Percentiles rank a stretch among this genome's conserved stretches.
Conservation (phyloP, 1,140 invertebrate species). For the Drosophila novamexicana region DNA sequence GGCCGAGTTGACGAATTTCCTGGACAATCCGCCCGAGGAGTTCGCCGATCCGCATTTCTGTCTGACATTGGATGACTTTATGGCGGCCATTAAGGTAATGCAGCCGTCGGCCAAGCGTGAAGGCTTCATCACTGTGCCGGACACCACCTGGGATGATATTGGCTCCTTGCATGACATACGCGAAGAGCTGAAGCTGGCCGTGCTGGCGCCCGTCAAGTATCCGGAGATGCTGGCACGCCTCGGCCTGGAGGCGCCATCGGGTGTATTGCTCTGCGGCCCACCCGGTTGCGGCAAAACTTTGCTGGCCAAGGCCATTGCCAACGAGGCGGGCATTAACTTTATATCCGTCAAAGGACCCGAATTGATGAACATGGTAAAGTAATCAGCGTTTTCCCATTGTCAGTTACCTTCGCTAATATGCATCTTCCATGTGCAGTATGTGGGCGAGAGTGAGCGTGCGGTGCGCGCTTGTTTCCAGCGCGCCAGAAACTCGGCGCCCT, state of each 20-base stretch:
- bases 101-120: slow-evolving; percentile 98
- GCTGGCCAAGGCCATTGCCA: slow-evolving; percentile 96
- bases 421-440: slow-evolving; percentile 89
- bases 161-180: slow-evolving; percentile 95
- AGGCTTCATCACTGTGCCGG: slow-evolving; percentile 98
- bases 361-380: slow-evolving; percentile 94
- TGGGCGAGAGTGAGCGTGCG: slow-evolving; percentile 99
- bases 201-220: slow-evolving; percentile 96
- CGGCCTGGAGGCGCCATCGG: slow-evolving; percentile 92
- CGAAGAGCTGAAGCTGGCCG: slow-evolving; percentile 94
- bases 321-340: slow-evolving; percentile 98
- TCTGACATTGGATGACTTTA: slow-evolving; percentile 91
- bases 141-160: slow-evolving; percentile 98
- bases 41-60: slow-evolving; percentile 85
- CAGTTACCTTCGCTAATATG: not conserved
- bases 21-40: slow-evolving; percentile 84
- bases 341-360: slow-evolving; percentile 99
- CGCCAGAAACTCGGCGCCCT: slow-evolving; percentile 97
- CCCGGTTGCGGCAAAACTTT: slow-evolving; percentile 97
- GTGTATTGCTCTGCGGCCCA: slow-evolving; percentile 96
- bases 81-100: slow-evolving; percentile 91
- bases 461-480: slow-evolving; percentile 97
- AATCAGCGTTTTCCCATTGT: too few relatives aligned
- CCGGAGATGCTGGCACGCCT: slow-evolving; percentile 91
- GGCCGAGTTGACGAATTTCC: slow-evolving; percentile 85